Percentiles rank a stretch among this genome's conserved stretches.
Conservation (phyloP, 2,113 vertebrate genomes). For the Columbina picui region DNA sequence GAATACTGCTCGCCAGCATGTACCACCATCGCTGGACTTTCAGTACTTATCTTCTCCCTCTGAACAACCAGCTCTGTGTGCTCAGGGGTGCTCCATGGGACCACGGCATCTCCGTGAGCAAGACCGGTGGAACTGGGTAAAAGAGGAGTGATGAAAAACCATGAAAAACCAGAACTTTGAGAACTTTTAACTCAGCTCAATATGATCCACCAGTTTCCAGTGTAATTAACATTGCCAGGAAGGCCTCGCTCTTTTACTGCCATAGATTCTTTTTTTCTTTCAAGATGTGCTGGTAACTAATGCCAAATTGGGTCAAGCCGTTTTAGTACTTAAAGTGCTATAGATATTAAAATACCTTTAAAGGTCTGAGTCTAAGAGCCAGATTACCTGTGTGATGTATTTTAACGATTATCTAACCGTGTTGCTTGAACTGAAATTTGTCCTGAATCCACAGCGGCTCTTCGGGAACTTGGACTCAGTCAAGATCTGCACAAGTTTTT, state of each 20-base stretch:
- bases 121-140: not conserved
- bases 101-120: not conserved
- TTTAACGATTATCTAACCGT: not conserved
- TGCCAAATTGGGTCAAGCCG: not conserved
- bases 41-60: not conserved
- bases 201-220: not conserved
- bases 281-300: not conserved
- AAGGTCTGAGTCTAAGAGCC: not conserved
- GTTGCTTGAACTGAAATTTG: constrained; percentile 10
- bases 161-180: not conserved
- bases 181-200: not conserved
- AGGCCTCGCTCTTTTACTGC: not conserved
- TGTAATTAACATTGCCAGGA: not conserved
- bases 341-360: not conserved
- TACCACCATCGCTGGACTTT: not conserved
- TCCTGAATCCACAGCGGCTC: not conserved
- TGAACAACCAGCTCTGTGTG: not conserved
- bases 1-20: constrained; percentile 7
- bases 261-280: not conserved
- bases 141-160: not conserved
- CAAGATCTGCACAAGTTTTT: not conserved
- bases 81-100: not conserved
- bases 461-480: not conserved
- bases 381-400: not conserved
- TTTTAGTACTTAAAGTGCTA: not conserved